phyloP scores from a whole-genome alignment of 2,797 vertebrate species.

The Karalla daura region DNA sequence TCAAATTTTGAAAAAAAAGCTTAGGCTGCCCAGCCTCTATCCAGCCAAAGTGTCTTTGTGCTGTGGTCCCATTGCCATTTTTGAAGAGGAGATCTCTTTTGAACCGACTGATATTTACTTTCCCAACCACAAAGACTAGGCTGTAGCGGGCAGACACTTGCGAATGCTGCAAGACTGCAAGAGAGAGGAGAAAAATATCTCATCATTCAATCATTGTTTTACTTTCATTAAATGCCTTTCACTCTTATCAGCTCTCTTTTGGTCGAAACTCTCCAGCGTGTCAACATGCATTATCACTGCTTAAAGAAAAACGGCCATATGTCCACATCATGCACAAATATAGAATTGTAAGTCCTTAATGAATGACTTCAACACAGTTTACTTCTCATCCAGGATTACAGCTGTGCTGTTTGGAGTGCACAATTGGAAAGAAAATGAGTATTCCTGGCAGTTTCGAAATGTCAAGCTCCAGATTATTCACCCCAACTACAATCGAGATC shows the following conservation, averaged over 20 bases:
- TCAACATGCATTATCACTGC: not conserved
- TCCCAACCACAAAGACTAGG: too few species aligned
- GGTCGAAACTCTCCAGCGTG: not conserved
- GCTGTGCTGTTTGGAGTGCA: constrained; percentile 73
- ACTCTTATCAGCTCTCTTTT: not conserved
- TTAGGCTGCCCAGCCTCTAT: not conserved
- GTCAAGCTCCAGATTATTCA: constrained; percentile 27
- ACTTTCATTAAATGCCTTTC: not conserved
- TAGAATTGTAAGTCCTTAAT: not conserved
- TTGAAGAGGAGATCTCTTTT: too few species aligned
- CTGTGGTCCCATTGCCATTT: too few species aligned
- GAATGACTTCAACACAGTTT: not conserved
- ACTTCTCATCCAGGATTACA: constrained; percentile 12
- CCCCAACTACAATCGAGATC: constrained; percentile 59
- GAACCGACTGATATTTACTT: too few species aligned
- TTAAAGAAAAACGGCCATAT: too few species aligned
- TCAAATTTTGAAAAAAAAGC: too few species aligned
- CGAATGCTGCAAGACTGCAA: too few species aligned
- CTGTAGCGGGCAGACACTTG: too few species aligned
- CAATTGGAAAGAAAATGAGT: constrained; percentile 26
- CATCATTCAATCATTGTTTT: too few species aligned
- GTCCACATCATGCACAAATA: too few species aligned
- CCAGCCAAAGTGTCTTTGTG: too few species aligned
- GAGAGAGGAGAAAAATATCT: too few species aligned
- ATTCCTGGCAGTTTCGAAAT: constrained; percentile 28